Evolutionary conservation across 1,140 invertebrate species (phyloP).

Genomic region (Myzus persicae): DNA sequence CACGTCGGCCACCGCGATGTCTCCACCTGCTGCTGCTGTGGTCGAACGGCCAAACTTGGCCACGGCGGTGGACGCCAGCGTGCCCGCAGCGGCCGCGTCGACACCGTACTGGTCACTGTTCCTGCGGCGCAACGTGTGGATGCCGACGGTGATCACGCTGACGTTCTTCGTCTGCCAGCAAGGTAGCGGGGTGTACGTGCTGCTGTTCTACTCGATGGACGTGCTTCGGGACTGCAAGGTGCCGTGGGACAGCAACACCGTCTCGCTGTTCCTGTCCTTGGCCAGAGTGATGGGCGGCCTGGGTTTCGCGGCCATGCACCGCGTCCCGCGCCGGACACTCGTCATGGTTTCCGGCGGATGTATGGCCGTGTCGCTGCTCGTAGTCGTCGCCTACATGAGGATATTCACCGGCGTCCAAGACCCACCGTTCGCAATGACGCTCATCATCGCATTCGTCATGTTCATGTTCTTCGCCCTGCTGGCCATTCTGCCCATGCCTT

Average conservation of each 20-base stretch:
- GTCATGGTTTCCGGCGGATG: slow-evolving; percentile 72
- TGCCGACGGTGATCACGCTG: slow-evolving; percentile 72
- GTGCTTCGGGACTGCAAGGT: slow-evolving; percentile 69
- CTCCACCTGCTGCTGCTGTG: too few species aligned
- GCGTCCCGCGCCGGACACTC: slow-evolving; percentile 72
- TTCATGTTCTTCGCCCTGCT: slow-evolving; percentile 77
- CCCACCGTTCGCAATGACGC: slow-evolving; percentile 65
- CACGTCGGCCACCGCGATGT: too few species aligned
- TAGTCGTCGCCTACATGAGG: slow-evolving; percentile 59
- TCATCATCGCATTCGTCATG: slow-evolving; percentile 70
- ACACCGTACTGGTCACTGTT: neutral
- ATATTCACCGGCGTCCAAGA: slow-evolving; percentile 63
- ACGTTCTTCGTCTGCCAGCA: slow-evolving; percentile 75
- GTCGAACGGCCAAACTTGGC: neutral
- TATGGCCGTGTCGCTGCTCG: slow-evolving; percentile 69
- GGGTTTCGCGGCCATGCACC: slow-evolving; percentile 64
- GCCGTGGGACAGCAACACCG: neutral
- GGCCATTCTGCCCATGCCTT: slow-evolving; percentile 76
- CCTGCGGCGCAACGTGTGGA: slow-evolving; percentile 65
- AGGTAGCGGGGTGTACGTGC: slow-evolving; percentile 76
- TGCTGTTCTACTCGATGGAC: slow-evolving; percentile 78
- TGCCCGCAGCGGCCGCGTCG: too few species aligned
- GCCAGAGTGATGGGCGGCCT: slow-evolving; percentile 67
- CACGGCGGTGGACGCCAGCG: neutral
- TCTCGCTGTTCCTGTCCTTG: neutral